A percentile compares a stretch with the other conserved stretches of the same genome.
These are phyloP conservation scores for Ammospiza maritima DNA, from an alignment of 2,797 vertebrate species.

Conservation along the genomic window DNA sequence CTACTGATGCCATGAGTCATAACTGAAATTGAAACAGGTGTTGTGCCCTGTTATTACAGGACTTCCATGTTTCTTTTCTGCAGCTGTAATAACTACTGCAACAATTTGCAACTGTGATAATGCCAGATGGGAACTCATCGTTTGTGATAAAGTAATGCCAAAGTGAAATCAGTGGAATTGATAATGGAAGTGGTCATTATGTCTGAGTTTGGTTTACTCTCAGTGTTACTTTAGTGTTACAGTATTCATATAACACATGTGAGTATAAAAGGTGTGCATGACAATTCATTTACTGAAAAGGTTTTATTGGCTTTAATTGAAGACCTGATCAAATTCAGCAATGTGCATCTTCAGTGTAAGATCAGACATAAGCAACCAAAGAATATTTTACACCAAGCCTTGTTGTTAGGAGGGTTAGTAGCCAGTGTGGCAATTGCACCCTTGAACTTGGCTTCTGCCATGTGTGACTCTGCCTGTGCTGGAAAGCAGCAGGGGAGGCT, in stretches of 20 bases:
- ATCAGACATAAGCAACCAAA: background rate
- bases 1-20: background rate
- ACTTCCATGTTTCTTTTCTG: background rate
- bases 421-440: background rate
- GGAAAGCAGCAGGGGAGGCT: background rate
- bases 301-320: background rate
- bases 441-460: background rate
- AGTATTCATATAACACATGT: rapidly evolving
- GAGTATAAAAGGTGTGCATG: background rate
- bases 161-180: background rate
- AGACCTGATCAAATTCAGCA: background rate
- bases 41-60: background rate
- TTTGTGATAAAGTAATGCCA: background rate
- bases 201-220: background rate
- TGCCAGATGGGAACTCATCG: background rate
- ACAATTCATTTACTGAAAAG: background rate
- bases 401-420: background rate
- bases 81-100: background rate
- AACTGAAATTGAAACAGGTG: background rate
- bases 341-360: background rate
- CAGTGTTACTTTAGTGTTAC: background rate
- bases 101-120: background rate
- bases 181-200: background rate
- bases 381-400: background rate
- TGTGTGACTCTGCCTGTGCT: background rate